These are phyloP conservation scores for Venturia canescens DNA, from an alignment of 1,140 invertebrate genomes.

Conservation along the genomic window DNA sequence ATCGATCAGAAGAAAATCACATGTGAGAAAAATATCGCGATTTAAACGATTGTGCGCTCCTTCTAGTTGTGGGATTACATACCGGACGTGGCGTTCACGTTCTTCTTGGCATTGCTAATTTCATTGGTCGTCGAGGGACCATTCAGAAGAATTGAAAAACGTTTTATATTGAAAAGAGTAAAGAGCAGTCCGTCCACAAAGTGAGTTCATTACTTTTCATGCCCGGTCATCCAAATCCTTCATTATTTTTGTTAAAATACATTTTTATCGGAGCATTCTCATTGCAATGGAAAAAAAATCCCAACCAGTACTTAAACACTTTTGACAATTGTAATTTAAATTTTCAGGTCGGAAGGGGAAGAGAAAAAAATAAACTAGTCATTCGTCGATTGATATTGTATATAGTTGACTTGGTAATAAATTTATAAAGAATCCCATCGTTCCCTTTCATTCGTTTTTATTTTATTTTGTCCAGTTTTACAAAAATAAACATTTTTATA, in stretches of 20 bases:
- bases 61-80: conserved; percentile 60
- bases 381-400: neutral
- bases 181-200: neutral
- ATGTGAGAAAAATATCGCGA: neutral
- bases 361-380: conserved; percentile 40
- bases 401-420: neutral
- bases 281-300: no score
- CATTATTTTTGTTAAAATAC: no score
- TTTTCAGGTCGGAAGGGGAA: conserved; percentile 23
- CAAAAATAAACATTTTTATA: no score
- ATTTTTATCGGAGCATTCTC: no score
- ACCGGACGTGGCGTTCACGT: conserved; percentile 61
- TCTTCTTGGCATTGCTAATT: conserved; percentile 60
- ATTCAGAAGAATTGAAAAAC: conserved; percentile 65
- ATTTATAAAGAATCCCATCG: no score
- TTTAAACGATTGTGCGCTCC: neutral
- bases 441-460: no score
- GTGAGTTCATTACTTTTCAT: neutral
- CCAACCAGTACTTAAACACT: no score
- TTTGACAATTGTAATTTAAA: neutral
- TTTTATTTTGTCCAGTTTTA: no score
- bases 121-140: conserved; percentile 64
- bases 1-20: neutral
- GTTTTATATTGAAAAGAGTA: conserved; percentile 57
- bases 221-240: no score